Base-by-base conservation (phyloP, 2,113 vertebrate species). In the Empidonax traillii region DNA sequence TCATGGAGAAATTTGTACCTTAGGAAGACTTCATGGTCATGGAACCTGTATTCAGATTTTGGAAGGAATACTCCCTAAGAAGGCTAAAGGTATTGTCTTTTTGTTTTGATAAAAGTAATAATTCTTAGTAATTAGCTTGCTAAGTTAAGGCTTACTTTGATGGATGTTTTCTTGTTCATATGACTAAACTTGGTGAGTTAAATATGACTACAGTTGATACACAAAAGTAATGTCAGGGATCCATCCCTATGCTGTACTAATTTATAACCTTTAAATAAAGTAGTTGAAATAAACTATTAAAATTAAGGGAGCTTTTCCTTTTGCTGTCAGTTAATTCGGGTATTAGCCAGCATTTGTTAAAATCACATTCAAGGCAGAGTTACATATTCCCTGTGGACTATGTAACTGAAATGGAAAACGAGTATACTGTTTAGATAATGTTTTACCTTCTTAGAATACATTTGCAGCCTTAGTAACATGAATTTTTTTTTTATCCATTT, bases 1-100 rank as follows among this genome's bases (percentile, higher is more conserved):
- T 93, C 93, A 81, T 96, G 96, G 73, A 93, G 93, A 94, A 93
- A 94, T 90, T 96, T 95, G 86, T 96, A 92, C 92, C 94, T 90
- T 95, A 96, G 92, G 88, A 96, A 93, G 96, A 96, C 92, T 93
- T 92, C 92, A 61, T 90, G 90, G 66, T 72, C 79, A 65, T 92
- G 94, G 86, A 92, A 87, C 76, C 56, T 90, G 33, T 75, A 73
- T 89, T 93, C 94, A 91, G 85, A 91, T 84, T 86, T 86, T 96
- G 94, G 80, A 94, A 94, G 85, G 73, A 89, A 78, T 96, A 82
- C 81, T 94, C 65, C 56, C 73, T 90, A 82, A 92, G 74, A 95
- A 93, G 89, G 83, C 76, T 93, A 96, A 97, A 95, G 85, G 67
- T 96, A 71, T 49, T 95, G 72, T 81, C 52, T 89, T 93, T 89